Percentiles rank a stretch among this genome's conserved stretches.
These are phyloP conservation scores for Nomia melanderi DNA, from an alignment of 1,140 invertebrate species.

Conservation along the genomic window DNA sequence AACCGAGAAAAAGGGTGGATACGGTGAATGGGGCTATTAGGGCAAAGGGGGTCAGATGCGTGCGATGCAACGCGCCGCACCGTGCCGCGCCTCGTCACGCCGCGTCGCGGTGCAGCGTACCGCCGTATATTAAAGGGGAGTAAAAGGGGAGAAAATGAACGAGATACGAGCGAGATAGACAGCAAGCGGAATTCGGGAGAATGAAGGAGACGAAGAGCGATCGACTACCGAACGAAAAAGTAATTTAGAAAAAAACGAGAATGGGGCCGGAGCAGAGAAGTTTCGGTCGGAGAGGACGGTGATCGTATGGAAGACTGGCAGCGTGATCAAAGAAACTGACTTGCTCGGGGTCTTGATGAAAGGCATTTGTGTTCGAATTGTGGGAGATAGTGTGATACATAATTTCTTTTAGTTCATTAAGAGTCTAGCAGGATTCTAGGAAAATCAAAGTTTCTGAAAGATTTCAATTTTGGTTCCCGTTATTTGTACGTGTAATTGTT, in stretches of 20 bases:
- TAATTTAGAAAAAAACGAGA: not conserved
- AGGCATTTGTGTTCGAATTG: no score
- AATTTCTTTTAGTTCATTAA: no score
- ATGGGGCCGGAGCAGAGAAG: not conserved
- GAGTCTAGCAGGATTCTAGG: no score
- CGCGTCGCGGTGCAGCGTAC: constrained; percentile 18
- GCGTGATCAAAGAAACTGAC: constrained; percentile 16
- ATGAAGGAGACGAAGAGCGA: not conserved
- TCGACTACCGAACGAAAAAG: not conserved
- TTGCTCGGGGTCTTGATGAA: not conserved
- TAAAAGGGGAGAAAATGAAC: constrained; percentile 36
- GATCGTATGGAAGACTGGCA: constrained; percentile 18
- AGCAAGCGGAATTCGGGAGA: not conserved
- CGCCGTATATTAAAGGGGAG: constrained; percentile 22
- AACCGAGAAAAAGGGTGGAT: constrained; percentile 19
- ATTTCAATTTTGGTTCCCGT: no score
- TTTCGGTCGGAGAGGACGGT: constrained; percentile 5
- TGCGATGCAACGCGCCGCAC: constrained; percentile 17
- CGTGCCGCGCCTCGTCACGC: no score
- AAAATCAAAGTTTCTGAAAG: no score
- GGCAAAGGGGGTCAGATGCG: constrained; percentile 43
- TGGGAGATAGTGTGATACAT: no score
- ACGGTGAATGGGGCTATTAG: constrained; percentile 34
- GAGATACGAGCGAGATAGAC: not conserved
- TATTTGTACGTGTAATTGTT: no score